phyloP scores from a whole-genome alignment of 2,113 vertebrate species.

The Psettodes erumei region DNA sequence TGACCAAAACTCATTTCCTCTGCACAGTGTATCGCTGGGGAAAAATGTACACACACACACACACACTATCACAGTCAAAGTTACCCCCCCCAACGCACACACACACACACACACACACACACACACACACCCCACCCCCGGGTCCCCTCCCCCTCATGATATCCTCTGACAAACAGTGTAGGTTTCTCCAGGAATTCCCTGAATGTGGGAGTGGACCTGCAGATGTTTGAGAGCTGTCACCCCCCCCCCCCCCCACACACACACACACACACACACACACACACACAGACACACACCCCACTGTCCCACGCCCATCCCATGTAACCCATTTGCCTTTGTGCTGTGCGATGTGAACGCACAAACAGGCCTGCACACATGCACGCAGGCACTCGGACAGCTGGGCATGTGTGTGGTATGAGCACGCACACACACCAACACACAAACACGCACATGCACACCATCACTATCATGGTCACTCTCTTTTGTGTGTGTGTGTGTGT shows the following conservation, averaged over 20 bases:
- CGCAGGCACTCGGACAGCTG: constrained; percentile 7
- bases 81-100: neutral
- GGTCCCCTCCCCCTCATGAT: neutral
- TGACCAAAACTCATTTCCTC: constrained; percentile 76
- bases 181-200: constrained; percentile 63
- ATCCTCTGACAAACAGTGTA: constrained; percentile 45
- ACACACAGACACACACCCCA: constrained; percentile 34
- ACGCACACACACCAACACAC: constrained; percentile 1
- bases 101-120: neutral
- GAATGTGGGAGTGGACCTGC: constrained; percentile 71
- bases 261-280: too few relatives aligned
- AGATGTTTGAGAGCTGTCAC: constrained; percentile 56
- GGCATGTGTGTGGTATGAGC: too few relatives aligned
- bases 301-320: constrained; percentile 18
- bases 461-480: neutral
- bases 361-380: constrained; percentile 25
- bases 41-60: constrained; percentile 43
- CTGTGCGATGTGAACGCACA: constrained; percentile 30
- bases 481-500: constrained; percentile 2
- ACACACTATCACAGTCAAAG: constrained; percentile 42
- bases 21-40: constrained; percentile 36
- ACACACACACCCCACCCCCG: neutral
- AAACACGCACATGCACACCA: neutral
- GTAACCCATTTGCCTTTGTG: constrained; percentile 34
- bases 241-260: neutral